Evolutionary conservation across 2,888 invertebrate genomes (phyloP), one percentile per base, ranked within the genome.

Genomic region (Osmoderma eremita): DNA sequence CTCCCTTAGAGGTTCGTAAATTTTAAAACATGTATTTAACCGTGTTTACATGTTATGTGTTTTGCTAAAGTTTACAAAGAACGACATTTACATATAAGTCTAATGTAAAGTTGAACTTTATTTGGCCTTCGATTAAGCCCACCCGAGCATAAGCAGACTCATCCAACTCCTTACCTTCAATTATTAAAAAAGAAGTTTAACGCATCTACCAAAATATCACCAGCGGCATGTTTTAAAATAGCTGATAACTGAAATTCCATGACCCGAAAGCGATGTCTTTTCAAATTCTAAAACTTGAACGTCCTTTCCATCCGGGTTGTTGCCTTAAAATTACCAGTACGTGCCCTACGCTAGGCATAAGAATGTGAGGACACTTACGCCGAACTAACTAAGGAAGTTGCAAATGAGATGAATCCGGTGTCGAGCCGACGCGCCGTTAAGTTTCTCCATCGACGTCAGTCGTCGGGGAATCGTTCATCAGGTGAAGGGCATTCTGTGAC

Each of bases 401-500:
- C 63, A 63, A 53, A 63, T 42, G 63, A 63, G 58, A 61, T 61
- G 58, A 45, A 61, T 61, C 58, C 58, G 24, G 45, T 17, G 51
- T 41, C 51, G 63, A 45, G 58, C 45, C 30, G 30, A 45, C 45
- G 58, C 30, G 30, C 58, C 45, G 58, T 45, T 61, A 61, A 61
- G 58, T 61, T 61, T 61, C 58, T 24, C 17, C 58, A 53, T 63
- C 51, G 51, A 51, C 70, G 67, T 53, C 63, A 45, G 63, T 39
- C 63, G 63, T 51, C 63, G 41, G 73, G 73, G 73, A 76, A 75
- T 72, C 70, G 73, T 73, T 76, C 75, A 76, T 76, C 76, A 76
- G 72, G 70, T 73, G 72, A 65, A 71, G 71, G 70, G 72, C 73
- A 77, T 77, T 77, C 76, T 72, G 72, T 71, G 76, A 75, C 77